phyloP scores from a whole-genome alignment of 2,888 invertebrate genomes.

The Hofmannophila pseudospretella region DNA sequence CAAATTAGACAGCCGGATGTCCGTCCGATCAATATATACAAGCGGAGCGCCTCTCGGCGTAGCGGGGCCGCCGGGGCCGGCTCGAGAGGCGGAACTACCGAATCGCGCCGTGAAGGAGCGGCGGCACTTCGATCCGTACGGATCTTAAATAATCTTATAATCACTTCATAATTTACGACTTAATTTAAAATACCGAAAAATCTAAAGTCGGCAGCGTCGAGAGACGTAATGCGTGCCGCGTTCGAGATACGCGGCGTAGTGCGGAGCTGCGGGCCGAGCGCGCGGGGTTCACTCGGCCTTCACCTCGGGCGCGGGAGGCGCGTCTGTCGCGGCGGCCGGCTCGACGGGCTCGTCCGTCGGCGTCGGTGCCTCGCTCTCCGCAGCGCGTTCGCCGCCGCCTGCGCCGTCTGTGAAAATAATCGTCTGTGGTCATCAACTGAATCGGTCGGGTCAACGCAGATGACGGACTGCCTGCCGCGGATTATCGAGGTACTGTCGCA shows the following conservation, averaged over 20 bases:
- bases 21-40: constrained; percentile 65
- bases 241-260: constrained; percentile 17
- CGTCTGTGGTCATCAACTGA: no score
- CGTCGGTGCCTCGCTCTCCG: constrained; percentile 34
- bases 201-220: constrained; percentile 38
- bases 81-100: constrained; percentile 27
- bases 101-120: constrained; percentile 23
- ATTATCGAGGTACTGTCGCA: no score
- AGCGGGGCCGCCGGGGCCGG: constrained; percentile 29
- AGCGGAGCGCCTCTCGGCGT: constrained; percentile 48
- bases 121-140: constrained; percentile 39
- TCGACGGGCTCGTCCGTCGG: constrained; percentile 35
- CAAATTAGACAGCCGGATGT: constrained; percentile 61
- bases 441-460: no score
- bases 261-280: constrained; percentile 13
- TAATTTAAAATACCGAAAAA: constrained; percentile 66
- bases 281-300: constrained; percentile 34
- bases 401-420: constrained; percentile 7
- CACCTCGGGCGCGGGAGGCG: constrained; percentile 39
- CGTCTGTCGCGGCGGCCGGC: constrained; percentile 38
- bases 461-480: no score
- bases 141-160: constrained; percentile 54
- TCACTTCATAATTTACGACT: constrained; percentile 74
- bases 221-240: constrained; percentile 19
- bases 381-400: constrained; percentile 45